Evolutionary conservation across 53 echinoderm and acorn worm species (phyloP), one percentile per base, ranked within the genome.

Genomic region (Arbacia lixula): DNA sequence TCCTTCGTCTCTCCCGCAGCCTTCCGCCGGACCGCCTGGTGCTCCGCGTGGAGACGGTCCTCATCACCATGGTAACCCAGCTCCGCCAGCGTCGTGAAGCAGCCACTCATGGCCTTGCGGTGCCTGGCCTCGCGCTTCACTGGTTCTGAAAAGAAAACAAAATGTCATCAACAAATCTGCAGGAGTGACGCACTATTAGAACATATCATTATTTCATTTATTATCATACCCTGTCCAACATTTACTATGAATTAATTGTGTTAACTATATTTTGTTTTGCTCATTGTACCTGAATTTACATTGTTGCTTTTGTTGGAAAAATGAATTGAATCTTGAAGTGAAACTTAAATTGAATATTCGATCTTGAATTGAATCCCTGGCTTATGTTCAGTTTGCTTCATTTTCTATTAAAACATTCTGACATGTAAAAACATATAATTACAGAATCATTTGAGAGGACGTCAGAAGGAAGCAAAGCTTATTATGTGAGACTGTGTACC

Each of bases 91-190:
- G 60, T 36, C 4, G 79, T 78, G 60, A 28, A 26, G 35, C 43
- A 78, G 14, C 60, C 61, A 28, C 60, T 78, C 60, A 27, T 42
- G 1, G 79, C 42, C 33, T 60, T 78, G 38, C 40, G 38, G 27
- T 60, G 79, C 9, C 61, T 31, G 24, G 52, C 53, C 75, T 75
- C 75, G 22, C 55, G 35, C 60, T 33, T 75, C 6, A 40, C 36
- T 33, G 32, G 55, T 25, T 21, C 75, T 75, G 75, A 11, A 50
- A 39, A 40, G 50, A 28, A 11, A 71, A 4, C 22, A 40, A 4
- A 68, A 68, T 1, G 39, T 20, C 25, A 50, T 14, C 19, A n/a
- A n/a, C n/a, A n/a, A n/a, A n/a, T n/a, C n/a, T n/a, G n/a, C n/a
- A n/a, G n/a, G n/a, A n/a, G n/a, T n/a, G n/a, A n/a, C n/a, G n/a